Evolutionary conservation across 2,113 vertebrate genomes (phyloP), one percentile per base, ranked within the genome.

Genomic region (Oryzias celebensis): DNA sequence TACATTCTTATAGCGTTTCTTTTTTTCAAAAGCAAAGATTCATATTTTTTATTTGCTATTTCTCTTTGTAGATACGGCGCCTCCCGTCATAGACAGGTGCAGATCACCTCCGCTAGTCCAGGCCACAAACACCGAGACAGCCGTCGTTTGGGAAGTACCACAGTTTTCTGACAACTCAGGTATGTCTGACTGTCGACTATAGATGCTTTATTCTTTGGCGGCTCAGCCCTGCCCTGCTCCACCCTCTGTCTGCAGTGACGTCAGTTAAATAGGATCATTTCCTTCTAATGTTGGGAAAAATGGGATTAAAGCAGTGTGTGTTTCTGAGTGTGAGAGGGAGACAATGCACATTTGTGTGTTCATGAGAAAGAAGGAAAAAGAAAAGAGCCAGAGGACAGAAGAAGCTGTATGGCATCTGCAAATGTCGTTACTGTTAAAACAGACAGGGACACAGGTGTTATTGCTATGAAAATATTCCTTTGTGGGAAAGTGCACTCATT

Each of bases 91-190:
- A 87, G 96, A 99, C 87, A 90, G 91, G 85, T 99, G 97, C 89
- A 90, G 97, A 76, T 97, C 97, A 12, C 97, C 97, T 4, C 93
- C 93, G 55, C 83, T 92, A 0, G 3, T 95, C 54, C 93, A 94
- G 79, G 91, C 92, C 60, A 74, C 90, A 47, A 94, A 92, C 68
- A 78, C 78, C 6, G 88, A 91, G 58, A 89, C 92, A 6, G 73
- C 85, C 4, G 94, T 75, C 0, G 85, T 58, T 5, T 99, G 96
- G 96, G 96, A 98, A 58, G 94, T 96, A 69, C 97, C 97, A 45
- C 94, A 95, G 82, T 99, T 99, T 92, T 99, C 97, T 54, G 97
- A 99, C 90, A 99, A 99, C 84, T 99, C 97, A 83, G 96, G 97
- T 98, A 85, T 78, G 85, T 87, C 75, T 73, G 71, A 67, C 7